A percentile compares a stretch with the other conserved stretches of the same genome.
phyloP scores from a whole-genome alignment of 1,140 invertebrate genomes.

The Spodoptera litura region DNA sequence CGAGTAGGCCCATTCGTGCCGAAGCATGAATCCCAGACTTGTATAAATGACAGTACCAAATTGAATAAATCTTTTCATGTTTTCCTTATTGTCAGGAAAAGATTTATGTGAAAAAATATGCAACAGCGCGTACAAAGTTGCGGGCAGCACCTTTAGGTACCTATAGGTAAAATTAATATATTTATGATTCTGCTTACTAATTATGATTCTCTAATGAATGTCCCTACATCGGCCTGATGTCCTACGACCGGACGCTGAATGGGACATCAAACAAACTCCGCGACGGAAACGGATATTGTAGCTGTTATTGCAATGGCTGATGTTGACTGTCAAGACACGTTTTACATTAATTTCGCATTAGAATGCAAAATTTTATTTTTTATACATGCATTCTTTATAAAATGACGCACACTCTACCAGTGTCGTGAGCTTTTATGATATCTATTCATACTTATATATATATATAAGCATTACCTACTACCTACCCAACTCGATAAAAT shows the following conservation, averaged over 20 bases:
- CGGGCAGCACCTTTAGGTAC: no score
- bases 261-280: constrained; percentile 24
- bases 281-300: constrained; percentile 36
- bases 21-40: no score
- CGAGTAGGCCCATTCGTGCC: no score
- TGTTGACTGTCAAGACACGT: neutral
- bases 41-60: no score
- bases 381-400: neutral
- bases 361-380: neutral
- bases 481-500: no score
- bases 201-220: constrained; percentile 36
- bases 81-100: no score
- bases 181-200: neutral
- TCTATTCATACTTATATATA: no score
- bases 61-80: no score
- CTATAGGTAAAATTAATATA: no score
- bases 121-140: no score
- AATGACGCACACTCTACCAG: neutral
- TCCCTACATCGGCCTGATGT: constrained; percentile 9
- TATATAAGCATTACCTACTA: no score
- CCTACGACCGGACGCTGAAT: neutral
- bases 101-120: no score
- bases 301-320: constrained; percentile 13
- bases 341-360: neutral
- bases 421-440: neutral